Percentiles rank a stretch among this genome's conserved stretches.
Evolutionary conservation across 2,888 invertebrate species (phyloP).

Genomic region (Asteroscopus sphinx): DNA sequence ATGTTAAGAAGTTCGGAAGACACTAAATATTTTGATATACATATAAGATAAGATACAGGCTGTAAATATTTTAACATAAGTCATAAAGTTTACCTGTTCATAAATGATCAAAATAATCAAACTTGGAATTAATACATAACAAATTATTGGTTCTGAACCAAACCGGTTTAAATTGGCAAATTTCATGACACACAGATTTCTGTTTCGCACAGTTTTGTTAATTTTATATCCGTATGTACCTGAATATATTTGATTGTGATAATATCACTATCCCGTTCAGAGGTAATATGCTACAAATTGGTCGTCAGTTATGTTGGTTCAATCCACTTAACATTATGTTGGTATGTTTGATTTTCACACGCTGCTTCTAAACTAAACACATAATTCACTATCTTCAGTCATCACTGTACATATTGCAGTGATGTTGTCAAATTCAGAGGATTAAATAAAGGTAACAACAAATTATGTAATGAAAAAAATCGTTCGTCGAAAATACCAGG

Average conservation of each 20-base stretch:
- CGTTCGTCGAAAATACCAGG: conserved; percentile 5
- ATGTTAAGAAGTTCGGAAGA: too few species aligned
- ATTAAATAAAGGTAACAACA: conserved; percentile 12
- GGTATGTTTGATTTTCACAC: conserved; percentile 50
- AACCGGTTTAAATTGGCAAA: conserved; percentile 31
- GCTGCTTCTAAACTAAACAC: conserved; percentile 22
- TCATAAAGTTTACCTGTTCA: too few species aligned
- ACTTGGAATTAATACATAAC: not conserved
- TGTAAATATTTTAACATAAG: too few species aligned
- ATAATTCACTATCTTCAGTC: conserved; percentile 13
- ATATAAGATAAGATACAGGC: too few species aligned
- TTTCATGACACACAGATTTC: conserved; percentile 7
- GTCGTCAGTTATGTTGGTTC: conserved; percentile 30
- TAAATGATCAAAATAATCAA: too few species aligned
- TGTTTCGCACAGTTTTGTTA: conserved; percentile 36
- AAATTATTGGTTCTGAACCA: conserved; percentile 14
- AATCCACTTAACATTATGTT: conserved; percentile 16
- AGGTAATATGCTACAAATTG: conserved; percentile 29
- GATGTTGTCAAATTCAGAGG: conserved; percentile 1
- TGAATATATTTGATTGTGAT: conserved; percentile 23
- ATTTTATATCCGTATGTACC: conserved; percentile 12
- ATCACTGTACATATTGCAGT: conserved; percentile 12
- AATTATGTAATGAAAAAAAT: conserved; percentile 19
- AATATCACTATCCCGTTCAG: conserved; percentile 26
- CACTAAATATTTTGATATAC: too few species aligned